Evolutionary conservation across 2,113 vertebrate genomes (phyloP), one percentile per base, ranked within the genome.

Genomic region (Pionites leucogaster): DNA sequence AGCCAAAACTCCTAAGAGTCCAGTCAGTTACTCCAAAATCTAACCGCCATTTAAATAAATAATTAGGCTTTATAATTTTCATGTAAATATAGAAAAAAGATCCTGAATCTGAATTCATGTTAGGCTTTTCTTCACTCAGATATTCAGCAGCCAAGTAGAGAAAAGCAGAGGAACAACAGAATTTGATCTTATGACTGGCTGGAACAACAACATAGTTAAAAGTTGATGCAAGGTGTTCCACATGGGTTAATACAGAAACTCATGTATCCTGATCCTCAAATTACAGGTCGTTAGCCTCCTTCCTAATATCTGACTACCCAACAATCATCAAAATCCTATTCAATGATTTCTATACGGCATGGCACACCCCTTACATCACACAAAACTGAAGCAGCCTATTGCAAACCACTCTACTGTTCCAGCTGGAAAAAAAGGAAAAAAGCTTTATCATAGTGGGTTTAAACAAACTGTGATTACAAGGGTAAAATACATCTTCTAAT

Each of bases 131-230:
- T 88, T 85, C 0, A 0, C 46, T 86, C 46, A 84, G 52, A 22
- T 35, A 52, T 0, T 35, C 55, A 90, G 64, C 60, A 86, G 55
- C 27, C 35, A 91, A 81, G 20, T 29, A 86, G 37, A 86, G 50
- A 74, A n/a, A 63, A 67, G 33, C 50, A 67, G 1, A 2, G 13
- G 64, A 91, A 89, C 41, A 86, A 92, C 10, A 78, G 69, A 60
- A 89, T 89, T 91, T 82, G 60, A 68, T 87, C 80, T 92, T 72
- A 41, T 69, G 86, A 90, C 39, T 47, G 24, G 11, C 76, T 82
- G 84, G 65, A 89, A 92, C 27, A 92, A 55, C 57, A 79, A 65
- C 71, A 71, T 60, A 72, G 86, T 57, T 90, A 89, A 89, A 91
- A 17, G n/a, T 33, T 91, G 65, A 94, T 84, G 81, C 52, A 87